Percentiles rank a stretch among this genome's conserved stretches.
phyloP scores from a whole-genome alignment of 2,888 invertebrate species.

The Acronicta alni region DNA sequence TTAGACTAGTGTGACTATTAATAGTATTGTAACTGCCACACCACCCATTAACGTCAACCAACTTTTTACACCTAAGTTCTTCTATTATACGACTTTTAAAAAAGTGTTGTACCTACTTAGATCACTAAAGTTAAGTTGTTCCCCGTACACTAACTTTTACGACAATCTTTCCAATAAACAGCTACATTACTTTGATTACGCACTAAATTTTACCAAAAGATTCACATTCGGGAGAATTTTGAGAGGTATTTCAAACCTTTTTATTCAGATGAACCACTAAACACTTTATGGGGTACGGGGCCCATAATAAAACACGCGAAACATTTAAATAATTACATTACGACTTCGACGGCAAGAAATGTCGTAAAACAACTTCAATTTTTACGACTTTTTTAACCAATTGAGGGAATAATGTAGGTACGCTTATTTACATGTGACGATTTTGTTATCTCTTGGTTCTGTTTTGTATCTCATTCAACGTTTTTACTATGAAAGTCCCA shows the following conservation, averaged over 20 bases:
- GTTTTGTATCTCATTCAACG: background rate
- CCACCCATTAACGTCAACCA: no score
- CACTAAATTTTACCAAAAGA: conserved; percentile 37
- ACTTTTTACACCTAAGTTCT: no score
- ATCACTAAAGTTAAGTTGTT: conserved; percentile 29
- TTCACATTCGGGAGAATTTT: conserved; percentile 25
- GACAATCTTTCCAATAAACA: conserved; percentile 27
- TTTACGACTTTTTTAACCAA: conserved; percentile 48
- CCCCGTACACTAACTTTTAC: conserved; percentile 24
- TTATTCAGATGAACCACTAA: conserved; percentile 55
- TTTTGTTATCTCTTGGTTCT: conserved; percentile 21
- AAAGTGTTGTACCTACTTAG: conserved; percentile 4
- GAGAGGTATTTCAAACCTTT: conserved; percentile 37
- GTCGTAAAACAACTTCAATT: conserved; percentile 48
- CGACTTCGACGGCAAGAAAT: conserved; percentile 51
- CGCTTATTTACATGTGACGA: conserved; percentile 28
- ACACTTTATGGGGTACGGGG: conserved; percentile 52
- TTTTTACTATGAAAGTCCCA: background rate
- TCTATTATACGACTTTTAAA: no score
- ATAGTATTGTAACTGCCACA: no score
- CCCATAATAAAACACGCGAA: conserved; percentile 58
- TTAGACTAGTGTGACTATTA: no score
- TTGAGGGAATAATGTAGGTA: conserved; percentile 32
- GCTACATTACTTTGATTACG: conserved; percentile 45
- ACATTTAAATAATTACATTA: conserved; percentile 62